Conservation (phyloP, 2,113 vertebrate species). For the Dissostichus mawsoni region DNA sequence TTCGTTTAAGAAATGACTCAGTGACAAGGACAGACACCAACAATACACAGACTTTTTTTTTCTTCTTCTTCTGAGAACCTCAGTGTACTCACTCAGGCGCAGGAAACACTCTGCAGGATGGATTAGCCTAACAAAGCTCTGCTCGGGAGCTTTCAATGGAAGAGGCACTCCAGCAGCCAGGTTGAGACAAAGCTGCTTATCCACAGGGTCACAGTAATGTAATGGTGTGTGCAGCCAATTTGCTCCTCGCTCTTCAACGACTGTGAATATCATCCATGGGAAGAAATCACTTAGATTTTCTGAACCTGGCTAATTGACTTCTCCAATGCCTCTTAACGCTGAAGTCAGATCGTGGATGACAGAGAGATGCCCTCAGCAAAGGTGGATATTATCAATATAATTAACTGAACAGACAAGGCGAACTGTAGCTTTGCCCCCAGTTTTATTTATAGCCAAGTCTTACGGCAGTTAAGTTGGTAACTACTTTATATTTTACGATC, state of each 20-base stretch:
- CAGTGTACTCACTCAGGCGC: slow-evolving; percentile 34
- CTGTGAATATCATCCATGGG: slow-evolving; percentile 64
- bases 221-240: slow-evolving; percentile 72
- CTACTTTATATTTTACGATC: slow-evolving; percentile 8
- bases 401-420: slow-evolving; percentile 49
- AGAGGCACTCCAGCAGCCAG: slow-evolving; percentile 69
- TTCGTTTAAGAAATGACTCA: slow-evolving; percentile 31
- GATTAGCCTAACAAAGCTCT: slow-evolving; percentile 73
- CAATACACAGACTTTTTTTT: slow-evolving; percentile 13
- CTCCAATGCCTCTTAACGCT: slow-evolving; percentile 42
- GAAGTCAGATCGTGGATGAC: slow-evolving; percentile 56
- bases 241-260: slow-evolving; percentile 60
- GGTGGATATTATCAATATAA: slow-evolving; percentile 58
- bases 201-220: slow-evolving; percentile 68
- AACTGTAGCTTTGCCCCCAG: slow-evolving; percentile 13
- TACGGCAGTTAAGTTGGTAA: slow-evolving; percentile 33
- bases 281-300: slow-evolving; percentile 73
- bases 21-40: slow-evolving; percentile 36
- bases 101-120: slow-evolving; percentile 70
- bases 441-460: slow-evolving; percentile 24
- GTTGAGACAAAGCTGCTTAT: slow-evolving; percentile 77
- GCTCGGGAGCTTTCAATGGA: slow-evolving; percentile 67
- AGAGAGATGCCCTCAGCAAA: slow-evolving; percentile 42
- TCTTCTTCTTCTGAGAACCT: slow-evolving; percentile 32
- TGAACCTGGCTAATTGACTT: slow-evolving; percentile 71